Percentiles rank a stretch among this genome's conserved stretches.
Evolutionary conservation across 2,113 vertebrate genomes (phyloP).

Genomic region (Pachyramphus minor): DNA sequence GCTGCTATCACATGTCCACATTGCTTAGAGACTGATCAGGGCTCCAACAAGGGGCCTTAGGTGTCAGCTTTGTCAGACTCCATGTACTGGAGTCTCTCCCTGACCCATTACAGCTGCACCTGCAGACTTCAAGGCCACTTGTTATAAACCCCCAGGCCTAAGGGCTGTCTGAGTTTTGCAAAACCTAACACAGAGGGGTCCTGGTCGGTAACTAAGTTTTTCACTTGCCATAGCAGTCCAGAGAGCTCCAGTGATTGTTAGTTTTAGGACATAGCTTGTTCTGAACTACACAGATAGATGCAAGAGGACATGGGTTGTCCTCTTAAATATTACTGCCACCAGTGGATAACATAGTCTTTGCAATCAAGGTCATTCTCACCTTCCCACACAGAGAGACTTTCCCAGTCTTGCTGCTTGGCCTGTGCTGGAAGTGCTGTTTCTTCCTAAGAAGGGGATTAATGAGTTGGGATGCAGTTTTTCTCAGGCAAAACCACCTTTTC

Average conservation of each 20-base stretch:
- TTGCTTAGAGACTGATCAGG: neutral
- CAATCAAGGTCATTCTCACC: neutral
- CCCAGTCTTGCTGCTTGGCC: neutral
- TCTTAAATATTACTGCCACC: neutral
- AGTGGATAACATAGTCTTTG: neutral
- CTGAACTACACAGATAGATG: neutral
- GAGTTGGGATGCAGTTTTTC: neutral
- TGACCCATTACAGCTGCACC: neutral
- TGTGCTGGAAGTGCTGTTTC: neutral
- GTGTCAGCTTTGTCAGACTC: neutral
- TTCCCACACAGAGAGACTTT: neutral
- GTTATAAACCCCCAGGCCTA: neutral
- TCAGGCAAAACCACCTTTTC: neutral
- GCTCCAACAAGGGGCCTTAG: too few relatives aligned
- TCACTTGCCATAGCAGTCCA: neutral
- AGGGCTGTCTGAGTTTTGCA: neutral
- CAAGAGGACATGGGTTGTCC: neutral
- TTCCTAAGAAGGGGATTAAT: accelerated
- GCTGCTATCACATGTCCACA: neutral
- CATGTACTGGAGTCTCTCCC: neutral
- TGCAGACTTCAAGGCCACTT: neutral
- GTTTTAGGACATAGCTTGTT: neutral
- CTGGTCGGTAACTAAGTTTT: neutral
- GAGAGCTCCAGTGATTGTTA: neutral
- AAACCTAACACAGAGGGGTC: neutral